These are phyloP conservation scores for Hemitrygon akajei DNA, from an alignment of 2,797 vertebrate genomes.

Conservation along the genomic window DNA sequence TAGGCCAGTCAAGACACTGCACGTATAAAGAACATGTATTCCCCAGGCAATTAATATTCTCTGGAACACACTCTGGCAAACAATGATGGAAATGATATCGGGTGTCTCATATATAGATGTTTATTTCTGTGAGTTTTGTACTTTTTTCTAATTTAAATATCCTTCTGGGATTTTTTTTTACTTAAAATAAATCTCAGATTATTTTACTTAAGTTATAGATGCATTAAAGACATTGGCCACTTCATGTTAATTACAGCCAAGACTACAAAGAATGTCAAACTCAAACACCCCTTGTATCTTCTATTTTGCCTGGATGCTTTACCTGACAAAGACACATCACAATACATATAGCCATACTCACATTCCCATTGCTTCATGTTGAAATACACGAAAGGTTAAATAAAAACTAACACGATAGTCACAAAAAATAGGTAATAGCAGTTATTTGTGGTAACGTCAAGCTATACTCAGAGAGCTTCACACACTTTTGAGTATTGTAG, in stretches of 20 bases:
- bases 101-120: conserved; percentile 2
- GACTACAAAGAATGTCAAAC: conserved; percentile 43
- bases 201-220: conserved; percentile 39
- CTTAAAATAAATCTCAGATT: not conserved
- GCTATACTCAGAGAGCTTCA: not conserved
- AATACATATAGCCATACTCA: not conserved
- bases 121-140: conserved; percentile 20
- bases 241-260: conserved; percentile 44
- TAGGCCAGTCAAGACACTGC: not conserved
- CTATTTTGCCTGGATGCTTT: conserved; percentile 43
- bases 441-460: not conserved
- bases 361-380: not conserved
- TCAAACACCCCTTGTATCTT: conserved; percentile 43
- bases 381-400: not conserved
- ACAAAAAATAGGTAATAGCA: not conserved
- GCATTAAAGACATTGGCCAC: conserved; percentile 42
- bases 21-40: not conserved
- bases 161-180: conserved; percentile 20
- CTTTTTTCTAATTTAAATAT: conserved; percentile 23
- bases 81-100: conserved; percentile 8
- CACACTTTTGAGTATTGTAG: too few species aligned
- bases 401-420: not conserved
- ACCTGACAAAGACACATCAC: conserved; percentile 45
- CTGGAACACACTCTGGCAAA: not conserved
- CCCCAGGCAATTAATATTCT: conserved; percentile 4